A percentile compares a stretch with the other conserved stretches of the same genome.
These are phyloP conservation scores for Drosophila sproati DNA, from an alignment of 1,140 invertebrate genomes.

Conservation along the genomic window DNA sequence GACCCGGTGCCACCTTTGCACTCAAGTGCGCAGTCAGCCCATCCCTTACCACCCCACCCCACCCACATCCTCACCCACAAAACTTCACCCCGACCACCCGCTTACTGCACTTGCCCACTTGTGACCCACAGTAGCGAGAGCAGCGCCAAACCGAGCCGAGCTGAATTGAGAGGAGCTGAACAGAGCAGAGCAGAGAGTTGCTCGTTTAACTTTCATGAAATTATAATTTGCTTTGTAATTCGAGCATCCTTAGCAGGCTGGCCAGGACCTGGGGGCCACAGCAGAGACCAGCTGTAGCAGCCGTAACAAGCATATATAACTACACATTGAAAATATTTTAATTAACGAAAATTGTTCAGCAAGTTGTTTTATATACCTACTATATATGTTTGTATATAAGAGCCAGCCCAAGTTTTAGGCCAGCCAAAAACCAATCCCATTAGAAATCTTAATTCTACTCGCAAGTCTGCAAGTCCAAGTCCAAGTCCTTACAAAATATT, in stretches of 20 bases:
- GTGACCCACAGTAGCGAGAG: constrained; percentile 58
- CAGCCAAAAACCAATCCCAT: constrained; percentile 74
- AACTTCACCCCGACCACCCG: neutral
- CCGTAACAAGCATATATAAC: constrained; percentile 46
- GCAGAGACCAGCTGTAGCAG: constrained; percentile 22
- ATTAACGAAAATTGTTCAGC: constrained; percentile 82
- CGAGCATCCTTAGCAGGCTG: constrained; percentile 75
- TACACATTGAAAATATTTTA: constrained; percentile 76
- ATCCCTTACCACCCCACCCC: constrained; percentile 7
- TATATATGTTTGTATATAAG: constrained; percentile 4
- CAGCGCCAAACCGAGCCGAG: constrained; percentile 3
- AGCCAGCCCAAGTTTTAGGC: constrained; percentile 46
- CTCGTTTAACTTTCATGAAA: constrained; percentile 84
- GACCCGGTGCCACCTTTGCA: constrained; percentile 75
- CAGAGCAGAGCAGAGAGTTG: constrained; percentile 62
- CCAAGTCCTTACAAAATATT: constrained; percentile 63
- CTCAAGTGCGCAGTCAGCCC: constrained; percentile 73
- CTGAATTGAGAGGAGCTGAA: constrained; percentile 10
- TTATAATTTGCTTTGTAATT: constrained; percentile 84
- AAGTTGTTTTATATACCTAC: constrained; percentile 69
- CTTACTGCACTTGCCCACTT: constrained; percentile 37
- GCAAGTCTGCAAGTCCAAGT: constrained; percentile 44
- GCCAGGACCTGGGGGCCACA: constrained; percentile 43
- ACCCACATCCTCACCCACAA: neutral
- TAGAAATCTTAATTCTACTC: constrained; percentile 76